phyloP scores from a whole-genome alignment of 37 sponge, comb jelly and placozoan genomes.

The Agelas oroides region DNA sequence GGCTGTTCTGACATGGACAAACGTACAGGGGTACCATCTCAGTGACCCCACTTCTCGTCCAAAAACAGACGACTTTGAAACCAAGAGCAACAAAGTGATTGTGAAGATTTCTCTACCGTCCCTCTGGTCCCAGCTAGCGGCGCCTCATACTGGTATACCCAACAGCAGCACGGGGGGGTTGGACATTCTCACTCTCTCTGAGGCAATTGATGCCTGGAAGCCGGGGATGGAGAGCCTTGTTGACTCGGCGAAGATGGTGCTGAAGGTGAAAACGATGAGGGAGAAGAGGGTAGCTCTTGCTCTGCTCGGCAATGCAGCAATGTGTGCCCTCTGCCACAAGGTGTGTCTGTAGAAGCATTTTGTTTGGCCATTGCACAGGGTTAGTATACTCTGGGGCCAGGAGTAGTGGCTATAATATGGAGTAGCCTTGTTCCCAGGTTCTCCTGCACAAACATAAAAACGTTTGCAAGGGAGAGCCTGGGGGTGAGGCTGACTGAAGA shows the following conservation, averaged over 20 bases:
- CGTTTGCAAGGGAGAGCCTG: no score
- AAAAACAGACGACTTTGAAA: not conserved
- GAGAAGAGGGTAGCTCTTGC: slow-evolving; percentile 28
- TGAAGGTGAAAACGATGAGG: not conserved
- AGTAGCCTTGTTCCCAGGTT: no score
- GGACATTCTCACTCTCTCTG: slow-evolving; percentile 27
- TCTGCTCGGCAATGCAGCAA: slow-evolving; percentile 36
- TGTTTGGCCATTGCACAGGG: no score
- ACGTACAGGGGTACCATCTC: not conserved
- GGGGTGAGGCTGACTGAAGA: no score
- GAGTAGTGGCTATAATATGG: no score
- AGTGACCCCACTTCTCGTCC: not conserved
- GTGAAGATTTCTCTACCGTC: slow-evolving; percentile 28
- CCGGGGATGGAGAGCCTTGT: not conserved
- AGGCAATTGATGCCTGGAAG: slow-evolving; percentile 36
- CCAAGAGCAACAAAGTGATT: slow-evolving; percentile 7
- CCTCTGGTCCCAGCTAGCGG: slow-evolving; percentile 43
- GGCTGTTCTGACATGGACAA: slow-evolving; percentile 27
- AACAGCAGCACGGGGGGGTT: slow-evolving; percentile 25
- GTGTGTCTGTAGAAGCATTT: not conserved
- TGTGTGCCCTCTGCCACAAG: not conserved
- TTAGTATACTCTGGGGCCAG: no score
- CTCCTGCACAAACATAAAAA: no score
- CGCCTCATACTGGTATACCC: slow-evolving; percentile 28
- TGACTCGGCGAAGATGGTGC: not conserved